phyloP scores from a whole-genome alignment of 2,113 vertebrate species.

The Microtus pennsylvanicus region DNA sequence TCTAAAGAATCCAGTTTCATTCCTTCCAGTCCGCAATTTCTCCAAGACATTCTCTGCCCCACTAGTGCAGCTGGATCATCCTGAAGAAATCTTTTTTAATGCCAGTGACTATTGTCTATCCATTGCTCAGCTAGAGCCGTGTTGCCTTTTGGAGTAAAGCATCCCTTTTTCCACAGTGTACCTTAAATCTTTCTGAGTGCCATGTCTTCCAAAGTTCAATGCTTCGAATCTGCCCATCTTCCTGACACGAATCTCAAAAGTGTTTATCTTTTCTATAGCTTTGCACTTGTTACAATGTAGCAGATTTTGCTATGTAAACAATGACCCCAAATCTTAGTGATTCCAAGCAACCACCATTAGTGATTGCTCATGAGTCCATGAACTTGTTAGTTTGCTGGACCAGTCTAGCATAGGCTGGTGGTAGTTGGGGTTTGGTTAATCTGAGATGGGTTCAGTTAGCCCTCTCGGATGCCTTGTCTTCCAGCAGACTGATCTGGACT shows the following conservation, averaged over 20 bases:
- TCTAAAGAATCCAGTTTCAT: neutral
- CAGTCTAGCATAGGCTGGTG: neutral
- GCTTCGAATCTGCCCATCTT: neutral
- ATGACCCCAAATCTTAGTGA: neutral
- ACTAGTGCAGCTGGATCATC: accelerated
- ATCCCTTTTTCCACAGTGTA: neutral
- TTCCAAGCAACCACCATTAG: neutral
- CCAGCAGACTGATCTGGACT: neutral
- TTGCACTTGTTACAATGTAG: neutral
- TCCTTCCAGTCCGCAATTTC: neutral
- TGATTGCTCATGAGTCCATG: neutral
- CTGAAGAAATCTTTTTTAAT: neutral
- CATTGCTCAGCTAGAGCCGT: neutral
- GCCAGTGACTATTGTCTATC: neutral
- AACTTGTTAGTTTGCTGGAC: neutral
- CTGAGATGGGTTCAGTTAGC: neutral
- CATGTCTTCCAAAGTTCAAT: neutral
- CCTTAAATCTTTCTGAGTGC: neutral
- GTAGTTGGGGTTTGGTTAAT: neutral
- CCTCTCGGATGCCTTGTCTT: neutral
- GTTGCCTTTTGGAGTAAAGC: neutral
- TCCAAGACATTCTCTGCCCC: no score
- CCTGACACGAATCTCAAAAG: neutral
- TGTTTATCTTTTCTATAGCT: neutral
- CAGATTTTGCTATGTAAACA: neutral